Conservation (phyloP, 2,888 invertebrate species). For the Scelioninae gen. 2 region DNA sequence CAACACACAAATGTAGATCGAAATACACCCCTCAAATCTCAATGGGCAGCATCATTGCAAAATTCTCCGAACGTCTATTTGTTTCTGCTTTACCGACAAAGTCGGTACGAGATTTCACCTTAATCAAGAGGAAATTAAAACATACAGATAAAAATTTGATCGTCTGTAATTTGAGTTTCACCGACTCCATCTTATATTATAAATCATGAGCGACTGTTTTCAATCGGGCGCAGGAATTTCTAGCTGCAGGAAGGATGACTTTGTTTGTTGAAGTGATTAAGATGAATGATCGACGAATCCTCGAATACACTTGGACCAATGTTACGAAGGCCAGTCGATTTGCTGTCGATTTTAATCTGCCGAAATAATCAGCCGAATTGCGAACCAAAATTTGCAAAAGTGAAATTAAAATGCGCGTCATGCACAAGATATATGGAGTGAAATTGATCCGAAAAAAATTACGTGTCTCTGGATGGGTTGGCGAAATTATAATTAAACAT, state of each 20-base stretch:
- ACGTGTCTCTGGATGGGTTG: not conserved
- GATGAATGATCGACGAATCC: slow-evolving; percentile 19
- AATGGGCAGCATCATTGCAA: too few relatives aligned
- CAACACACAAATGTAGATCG: too few relatives aligned
- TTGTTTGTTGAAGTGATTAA: slow-evolving; percentile 40
- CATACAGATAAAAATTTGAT: not conserved
- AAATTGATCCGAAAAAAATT: slow-evolving; percentile 12
- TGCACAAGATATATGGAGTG: not conserved
- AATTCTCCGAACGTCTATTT: not conserved
- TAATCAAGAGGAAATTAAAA: not conserved
- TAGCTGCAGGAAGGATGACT: slow-evolving; percentile 16
- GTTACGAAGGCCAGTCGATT: slow-evolving; percentile 22
- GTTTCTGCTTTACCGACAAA: too few relatives aligned
- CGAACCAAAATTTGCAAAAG: slow-evolving; percentile 17
- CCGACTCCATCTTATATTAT: slow-evolving; percentile 16
- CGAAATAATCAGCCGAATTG: slow-evolving; percentile 32
- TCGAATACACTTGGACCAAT: slow-evolving; percentile 14
- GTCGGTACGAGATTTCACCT: too few relatives aligned
- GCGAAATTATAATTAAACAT: slow-evolving; percentile 45
- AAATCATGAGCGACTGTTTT: slow-evolving; percentile 33
- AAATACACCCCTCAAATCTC: too few relatives aligned
- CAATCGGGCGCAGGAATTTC: slow-evolving; percentile 18
- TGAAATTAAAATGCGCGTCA: slow-evolving; percentile 12
- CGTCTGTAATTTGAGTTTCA: slow-evolving; percentile 8
- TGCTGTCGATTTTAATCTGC: slow-evolving; percentile 32